Conservation (phyloP, 2,888 invertebrate genomes). For the Chymomyza amoena region DNA sequence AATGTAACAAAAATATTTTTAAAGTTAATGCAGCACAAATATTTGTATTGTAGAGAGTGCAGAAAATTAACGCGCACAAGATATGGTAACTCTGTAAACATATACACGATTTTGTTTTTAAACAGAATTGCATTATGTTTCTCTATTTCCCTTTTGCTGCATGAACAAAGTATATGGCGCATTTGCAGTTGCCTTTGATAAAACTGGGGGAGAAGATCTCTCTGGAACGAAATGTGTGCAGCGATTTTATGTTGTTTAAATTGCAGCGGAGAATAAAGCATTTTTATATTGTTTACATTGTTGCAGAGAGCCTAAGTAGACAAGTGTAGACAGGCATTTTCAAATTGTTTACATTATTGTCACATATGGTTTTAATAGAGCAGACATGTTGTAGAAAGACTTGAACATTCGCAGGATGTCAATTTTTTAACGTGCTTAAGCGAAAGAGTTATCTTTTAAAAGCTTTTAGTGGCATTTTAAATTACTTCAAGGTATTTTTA, state of each 20-base stretch:
- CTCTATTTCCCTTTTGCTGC: neutral
- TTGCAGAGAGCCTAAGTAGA: neutral
- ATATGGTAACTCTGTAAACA: neutral
- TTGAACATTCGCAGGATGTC: neutral
- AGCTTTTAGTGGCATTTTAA: neutral
- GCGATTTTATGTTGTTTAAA: neutral
- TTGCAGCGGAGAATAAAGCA: neutral
- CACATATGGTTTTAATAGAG: neutral
- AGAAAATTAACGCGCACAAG: slow-evolving; percentile 35
- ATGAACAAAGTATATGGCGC: neutral
- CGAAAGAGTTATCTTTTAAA: neutral
- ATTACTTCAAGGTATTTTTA: neutral
- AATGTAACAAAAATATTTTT: slow-evolving; percentile 55
- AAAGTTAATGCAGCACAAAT: slow-evolving; percentile 20
- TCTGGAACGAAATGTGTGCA: neutral
- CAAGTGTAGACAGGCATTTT: neutral
- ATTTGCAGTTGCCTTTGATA: neutral
- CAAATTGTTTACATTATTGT: neutral
- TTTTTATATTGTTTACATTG: neutral
- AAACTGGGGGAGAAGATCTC: neutral
- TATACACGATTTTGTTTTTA: neutral
- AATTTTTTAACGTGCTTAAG: neutral
- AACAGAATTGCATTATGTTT: neutral
- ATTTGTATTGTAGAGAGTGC: slow-evolving; percentile 34
- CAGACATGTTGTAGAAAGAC: neutral